These are phyloP conservation scores for Polymixis flavicincta DNA, from an alignment of 2,888 invertebrate species.

Conservation along the genomic window DNA sequence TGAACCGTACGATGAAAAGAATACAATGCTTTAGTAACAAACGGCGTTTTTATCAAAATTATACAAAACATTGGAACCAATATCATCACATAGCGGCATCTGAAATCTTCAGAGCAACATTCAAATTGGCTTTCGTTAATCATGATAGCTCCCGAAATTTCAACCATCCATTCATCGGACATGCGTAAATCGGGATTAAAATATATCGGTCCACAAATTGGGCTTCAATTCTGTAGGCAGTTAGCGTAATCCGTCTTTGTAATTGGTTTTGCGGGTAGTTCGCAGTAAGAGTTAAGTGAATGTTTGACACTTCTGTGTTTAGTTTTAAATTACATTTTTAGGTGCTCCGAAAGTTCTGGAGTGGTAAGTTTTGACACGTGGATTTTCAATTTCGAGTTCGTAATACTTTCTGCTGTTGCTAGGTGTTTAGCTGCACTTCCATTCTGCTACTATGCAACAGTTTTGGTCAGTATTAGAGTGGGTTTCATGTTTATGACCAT, in stretches of 20 bases:
- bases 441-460: background rate
- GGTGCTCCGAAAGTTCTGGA: constrained; percentile 40
- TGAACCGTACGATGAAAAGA: background rate
- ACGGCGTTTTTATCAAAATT: too few species aligned
- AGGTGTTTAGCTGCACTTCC: constrained; percentile 8
- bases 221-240: constrained; percentile 80
- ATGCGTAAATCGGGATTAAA: constrained; percentile 86
- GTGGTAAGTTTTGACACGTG: constrained; percentile 52
- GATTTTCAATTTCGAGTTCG: constrained; percentile 47
- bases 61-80: constrained; percentile 32
- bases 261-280: constrained; percentile 82
- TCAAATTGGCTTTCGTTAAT: constrained; percentile 75
- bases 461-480: background rate
- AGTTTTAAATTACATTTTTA: constrained; percentile 60
- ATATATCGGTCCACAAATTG: constrained; percentile 86
- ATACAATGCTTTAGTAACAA: background rate
- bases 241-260: constrained; percentile 86
- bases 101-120: constrained; percentile 61
- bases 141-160: constrained; percentile 72
- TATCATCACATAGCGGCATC: constrained; percentile 21
- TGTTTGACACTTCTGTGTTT: constrained; percentile 70
- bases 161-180: constrained; percentile 78
- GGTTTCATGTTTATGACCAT: background rate
- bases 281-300: constrained; percentile 69
- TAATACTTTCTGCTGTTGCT: constrained; percentile 34